Evolutionary conservation across 2,797 vertebrate species (phyloP).

Genomic region (Steatocranus sp.): DNA sequence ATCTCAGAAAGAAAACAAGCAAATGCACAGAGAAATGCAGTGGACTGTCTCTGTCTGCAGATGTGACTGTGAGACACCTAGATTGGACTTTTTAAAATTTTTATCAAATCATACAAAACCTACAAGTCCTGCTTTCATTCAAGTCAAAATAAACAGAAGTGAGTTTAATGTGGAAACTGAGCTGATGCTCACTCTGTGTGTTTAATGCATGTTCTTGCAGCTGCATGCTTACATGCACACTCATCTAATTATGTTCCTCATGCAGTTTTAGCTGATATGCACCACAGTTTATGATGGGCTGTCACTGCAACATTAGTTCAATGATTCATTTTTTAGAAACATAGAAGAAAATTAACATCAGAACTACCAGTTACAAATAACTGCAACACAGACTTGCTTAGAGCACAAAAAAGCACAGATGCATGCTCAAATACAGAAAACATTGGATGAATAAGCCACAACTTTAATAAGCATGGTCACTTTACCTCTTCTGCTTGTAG

Average conservation of each 20-base stretch:
- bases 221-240: slow-evolving; percentile 9
- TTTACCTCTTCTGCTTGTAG: slow-evolving; percentile 85
- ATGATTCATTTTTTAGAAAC: not conserved
- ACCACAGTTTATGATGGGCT: not conserved
- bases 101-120: not conserved
- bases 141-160: not conserved
- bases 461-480: not conserved
- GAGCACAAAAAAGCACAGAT: not conserved
- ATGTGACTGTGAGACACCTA: not conserved
- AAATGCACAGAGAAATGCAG: slow-evolving; percentile 35
- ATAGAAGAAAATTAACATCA: not conserved
- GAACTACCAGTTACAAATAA: not conserved
- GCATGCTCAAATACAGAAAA: slow-evolving; percentile 12
- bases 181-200: not conserved
- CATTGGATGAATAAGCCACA: not conserved
- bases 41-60: not conserved
- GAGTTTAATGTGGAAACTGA: not conserved
- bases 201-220: not conserved
- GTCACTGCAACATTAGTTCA: not conserved
- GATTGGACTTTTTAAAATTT: not conserved
- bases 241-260: not conserved
- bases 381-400: slow-evolving; percentile 13
- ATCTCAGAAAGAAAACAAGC: slow-evolving; percentile 37
- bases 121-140: not conserved
- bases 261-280: not conserved